Evolutionary conservation across 2,113 vertebrate species (phyloP).

Genomic region (Notechis scutatus): DNA sequence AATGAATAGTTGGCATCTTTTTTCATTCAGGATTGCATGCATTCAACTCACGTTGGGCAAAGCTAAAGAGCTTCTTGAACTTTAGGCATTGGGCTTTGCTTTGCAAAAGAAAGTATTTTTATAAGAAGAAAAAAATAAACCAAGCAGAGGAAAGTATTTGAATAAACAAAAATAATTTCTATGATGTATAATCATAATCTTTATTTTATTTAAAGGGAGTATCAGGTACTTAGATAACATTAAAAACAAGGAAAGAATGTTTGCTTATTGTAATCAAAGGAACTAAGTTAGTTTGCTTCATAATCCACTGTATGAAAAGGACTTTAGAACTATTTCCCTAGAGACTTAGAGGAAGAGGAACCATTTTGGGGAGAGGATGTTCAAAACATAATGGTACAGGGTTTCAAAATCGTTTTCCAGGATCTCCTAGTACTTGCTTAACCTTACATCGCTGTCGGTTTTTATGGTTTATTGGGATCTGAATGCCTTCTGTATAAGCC

Average conservation of each 20-base stretch:
- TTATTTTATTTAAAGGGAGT: not conserved
- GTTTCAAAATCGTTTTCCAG: not conserved
- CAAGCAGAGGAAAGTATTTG: not conserved
- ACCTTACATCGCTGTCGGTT: no score
- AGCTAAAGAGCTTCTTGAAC: not conserved
- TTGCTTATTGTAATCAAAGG: not conserved
- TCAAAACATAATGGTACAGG: not conserved
- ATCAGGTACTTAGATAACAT: not conserved
- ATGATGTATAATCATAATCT: not conserved
- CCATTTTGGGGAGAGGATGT: not conserved
- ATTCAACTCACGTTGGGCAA: not conserved
- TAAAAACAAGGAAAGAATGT: conserved; percentile 7
- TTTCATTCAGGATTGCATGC: not conserved
- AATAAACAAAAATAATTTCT: not conserved
- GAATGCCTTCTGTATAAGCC: not conserved
- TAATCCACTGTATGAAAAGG: not conserved
- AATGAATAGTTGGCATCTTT: not conserved
- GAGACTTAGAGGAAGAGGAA: not conserved
- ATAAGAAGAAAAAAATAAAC: not conserved
- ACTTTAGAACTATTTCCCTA: not conserved
- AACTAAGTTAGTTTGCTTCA: not conserved
- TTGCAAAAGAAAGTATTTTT: conserved; percentile 1
- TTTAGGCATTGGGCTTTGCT: not conserved
- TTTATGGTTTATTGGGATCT: not conserved
- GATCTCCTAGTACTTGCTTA: no score